These are phyloP conservation scores for Pao palembangensis DNA, from an alignment of 2,113 vertebrate genomes.

Conservation along the genomic window DNA sequence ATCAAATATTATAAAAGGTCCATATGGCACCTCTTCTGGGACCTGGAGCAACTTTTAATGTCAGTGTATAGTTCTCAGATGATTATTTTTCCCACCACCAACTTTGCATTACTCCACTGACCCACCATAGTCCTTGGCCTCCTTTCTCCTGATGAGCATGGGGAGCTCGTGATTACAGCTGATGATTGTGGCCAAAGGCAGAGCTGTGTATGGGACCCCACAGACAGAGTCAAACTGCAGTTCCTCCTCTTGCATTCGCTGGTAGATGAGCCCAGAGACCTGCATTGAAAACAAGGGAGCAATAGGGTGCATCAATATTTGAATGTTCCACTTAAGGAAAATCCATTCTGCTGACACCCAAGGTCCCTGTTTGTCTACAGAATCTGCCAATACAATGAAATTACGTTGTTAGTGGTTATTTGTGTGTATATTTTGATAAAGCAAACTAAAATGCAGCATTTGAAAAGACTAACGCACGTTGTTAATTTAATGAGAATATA, in stretches of 20 bases:
- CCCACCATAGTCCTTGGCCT: conserved; percentile 86
- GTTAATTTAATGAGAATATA: too few relatives aligned
- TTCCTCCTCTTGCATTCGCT: conserved; percentile 62
- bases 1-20: neutral
- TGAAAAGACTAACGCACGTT: too few relatives aligned
- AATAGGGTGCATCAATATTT: neutral
- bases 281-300: conserved; percentile 37
- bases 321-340: neutral
- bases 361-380: too few relatives aligned
- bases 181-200: conserved; percentile 88
- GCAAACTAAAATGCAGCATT: too few relatives aligned
- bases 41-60: too few relatives aligned
- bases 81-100: too few relatives aligned
- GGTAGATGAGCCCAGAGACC: conserved; percentile 83
- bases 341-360: neutral
- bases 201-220: conserved; percentile 91
- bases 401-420: too few relatives aligned
- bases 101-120: neutral
- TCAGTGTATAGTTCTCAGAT: too few relatives aligned
- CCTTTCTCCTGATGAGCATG: conserved; percentile 92
- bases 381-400: too few relatives aligned
- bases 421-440: too few relatives aligned
- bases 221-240: conserved; percentile 80
- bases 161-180: conserved; percentile 78
- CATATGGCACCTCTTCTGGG: too few relatives aligned